phyloP scores from a whole-genome alignment of 2,113 vertebrate species.

The Halcyon malimbica region DNA sequence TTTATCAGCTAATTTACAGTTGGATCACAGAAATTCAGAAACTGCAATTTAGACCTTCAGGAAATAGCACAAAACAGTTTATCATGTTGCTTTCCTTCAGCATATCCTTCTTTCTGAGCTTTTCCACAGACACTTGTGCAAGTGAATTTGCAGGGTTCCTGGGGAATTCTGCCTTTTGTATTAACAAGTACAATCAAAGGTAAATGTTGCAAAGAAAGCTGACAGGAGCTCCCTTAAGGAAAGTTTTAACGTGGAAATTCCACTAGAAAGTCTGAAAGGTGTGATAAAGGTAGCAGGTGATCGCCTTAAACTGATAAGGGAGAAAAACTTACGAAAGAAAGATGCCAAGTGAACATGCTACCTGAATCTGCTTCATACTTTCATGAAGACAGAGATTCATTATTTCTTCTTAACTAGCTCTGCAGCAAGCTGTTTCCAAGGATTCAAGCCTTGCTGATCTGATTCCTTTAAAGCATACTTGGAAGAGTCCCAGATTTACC shows the following conservation, averaged over 20 bases:
- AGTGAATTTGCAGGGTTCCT: not conserved
- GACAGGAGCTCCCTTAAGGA: not conserved
- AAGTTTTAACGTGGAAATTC: constrained; percentile 34
- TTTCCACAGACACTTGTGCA: not conserved
- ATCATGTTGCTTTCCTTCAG: not conserved
- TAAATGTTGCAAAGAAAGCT: constrained; percentile 8
- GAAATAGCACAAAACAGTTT: not conserved
- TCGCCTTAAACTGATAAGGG: not conserved
- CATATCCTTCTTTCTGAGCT: not conserved
- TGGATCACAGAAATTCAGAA: not conserved
- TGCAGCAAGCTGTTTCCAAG: not conserved
- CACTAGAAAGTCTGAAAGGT: not conserved
- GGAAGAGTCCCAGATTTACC: not conserved
- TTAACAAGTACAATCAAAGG: constrained; percentile 21
- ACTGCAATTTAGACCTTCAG: not conserved
- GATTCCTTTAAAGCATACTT: not conserved
- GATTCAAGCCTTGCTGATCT: not conserved
- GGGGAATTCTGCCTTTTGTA: constrained; percentile 9
- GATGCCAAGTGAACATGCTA: not conserved
- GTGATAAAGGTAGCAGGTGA: not conserved
- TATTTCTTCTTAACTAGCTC: not conserved
- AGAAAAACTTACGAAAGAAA: not conserved
- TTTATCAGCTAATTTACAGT: not conserved
- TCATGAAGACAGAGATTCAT: not conserved
- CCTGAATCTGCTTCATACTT: not conserved